Evolutionary conservation across 2,113 vertebrate genomes (phyloP), one percentile per base, ranked within the genome.

Genomic region (Brachirus orientalis): DNA sequence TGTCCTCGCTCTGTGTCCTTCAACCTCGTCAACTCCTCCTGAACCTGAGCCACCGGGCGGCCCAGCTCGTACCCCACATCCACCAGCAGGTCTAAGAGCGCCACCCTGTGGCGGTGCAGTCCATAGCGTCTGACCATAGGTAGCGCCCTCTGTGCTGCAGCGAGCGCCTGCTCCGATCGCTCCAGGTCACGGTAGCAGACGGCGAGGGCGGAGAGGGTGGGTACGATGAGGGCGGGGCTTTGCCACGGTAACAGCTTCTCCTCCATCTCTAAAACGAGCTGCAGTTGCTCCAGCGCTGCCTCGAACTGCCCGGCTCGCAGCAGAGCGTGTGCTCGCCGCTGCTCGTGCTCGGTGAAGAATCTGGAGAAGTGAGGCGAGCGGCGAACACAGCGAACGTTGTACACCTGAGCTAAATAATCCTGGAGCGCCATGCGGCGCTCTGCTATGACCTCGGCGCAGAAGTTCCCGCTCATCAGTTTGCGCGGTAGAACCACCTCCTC

Each of bases 181-280:
- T 95, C 94, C 75, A 98, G 86, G 89, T 97, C 96, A 7, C 94
- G 94, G 71, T 96, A 86, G 55, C 97, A 97, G 55, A 99, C 91
- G 0, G 95, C 77, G 0, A 95, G 64, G 50, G 96, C 95, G 37
- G 94, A 93, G 3, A 98, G 92, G 0, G 95, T 91, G 0, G 95
- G 95, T 1, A 98, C 94, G 0, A 83, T 0, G 1, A 92, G 63
- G 7, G 41, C 59, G 0, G 93, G 88, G 47, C 73, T 90, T 77
- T 96, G 93, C 81, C 85, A 88, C 0, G 80, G 86, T 0, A 87
- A 84, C 46, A 99, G 86, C 87, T 95, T 96, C 84, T 97, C 95
- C 86, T 95, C 93, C 54, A 98, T 88, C 28, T 90, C 91, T 12
- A 95, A 11, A 4, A 90, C 89, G 3, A 71, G 82, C 68, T 86